Percentiles rank a stretch among this genome's conserved stretches.
These are phyloP conservation scores for Penelope pileata DNA, from an alignment of 2,113 vertebrate species.

Conservation along the genomic window DNA sequence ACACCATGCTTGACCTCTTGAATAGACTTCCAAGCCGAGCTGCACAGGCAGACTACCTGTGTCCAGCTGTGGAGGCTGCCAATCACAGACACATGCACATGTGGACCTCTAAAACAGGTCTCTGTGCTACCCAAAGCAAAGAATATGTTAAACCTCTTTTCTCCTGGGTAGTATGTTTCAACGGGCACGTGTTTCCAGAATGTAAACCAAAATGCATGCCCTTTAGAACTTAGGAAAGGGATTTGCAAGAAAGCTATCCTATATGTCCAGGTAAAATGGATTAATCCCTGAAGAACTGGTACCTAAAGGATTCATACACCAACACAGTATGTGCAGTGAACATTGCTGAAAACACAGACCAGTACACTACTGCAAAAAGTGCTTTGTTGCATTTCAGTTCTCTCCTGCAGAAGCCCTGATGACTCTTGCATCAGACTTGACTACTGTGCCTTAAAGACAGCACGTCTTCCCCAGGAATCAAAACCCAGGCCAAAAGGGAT, in stretches of 20 bases:
- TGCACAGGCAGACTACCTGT: fast-evolving
- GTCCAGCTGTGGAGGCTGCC: not conserved
- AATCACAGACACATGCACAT: not conserved
- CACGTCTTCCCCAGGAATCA: not conserved
- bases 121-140: not conserved
- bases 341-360: not conserved
- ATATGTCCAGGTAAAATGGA: not conserved
- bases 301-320: not conserved
- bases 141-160: not conserved
- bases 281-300: too few relatives aligned
- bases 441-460: not conserved
- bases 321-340: not conserved
- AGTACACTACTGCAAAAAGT: not conserved
- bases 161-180: not conserved
- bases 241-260: not conserved
- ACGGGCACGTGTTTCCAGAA: not conserved
- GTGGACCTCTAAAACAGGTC: not conserved
- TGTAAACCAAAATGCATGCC: not conserved
- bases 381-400: not conserved
- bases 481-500: not conserved
- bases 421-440: not conserved
- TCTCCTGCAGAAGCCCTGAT: not conserved
- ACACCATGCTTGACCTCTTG: not conserved
- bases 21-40: not conserved
- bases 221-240: not conserved